Evolutionary conservation across 2,797 vertebrate genomes (phyloP), one percentile per base, ranked within the genome.

Genomic region (Enteromius radiatus): DNA sequence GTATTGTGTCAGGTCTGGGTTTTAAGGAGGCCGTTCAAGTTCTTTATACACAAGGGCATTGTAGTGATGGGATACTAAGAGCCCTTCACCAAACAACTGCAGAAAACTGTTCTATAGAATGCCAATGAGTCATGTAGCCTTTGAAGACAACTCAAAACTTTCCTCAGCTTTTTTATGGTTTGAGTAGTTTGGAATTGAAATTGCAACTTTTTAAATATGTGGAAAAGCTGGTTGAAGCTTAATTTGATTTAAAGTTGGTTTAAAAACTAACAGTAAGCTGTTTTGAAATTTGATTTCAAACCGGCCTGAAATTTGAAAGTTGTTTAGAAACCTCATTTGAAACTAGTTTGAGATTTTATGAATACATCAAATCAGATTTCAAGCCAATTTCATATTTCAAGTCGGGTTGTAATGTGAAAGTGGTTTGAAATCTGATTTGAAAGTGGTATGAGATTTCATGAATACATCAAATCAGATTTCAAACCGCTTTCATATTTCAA

Each of bases 21-120:
- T 64, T 64, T 64, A 17, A 47, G 41, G 15, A 77, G 76, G 73
- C 15, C n/a, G 15, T 38, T 26, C 1, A 76, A 61, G 73, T 76
- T 76, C 36, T 41, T 76, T 59, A 26, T 59, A 41, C 73, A 76
- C n/a, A 26, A 36, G 8, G 52, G 14, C 15, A 28, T 19, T 61
- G 54, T 31, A 31, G 45, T 49, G 45, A 21, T 6, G 45, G 26
- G n/a, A 41, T 15, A 26, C n/a, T 26, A 9, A 61, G 59, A 76
- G 59, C 8, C 33, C 33, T 59, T 59, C 43, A 10, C 31, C 12
- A 74, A 54, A 74, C 11, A 33, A 19, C n/a, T n/a, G 11, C 10
- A 23, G 31, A 3, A 52, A 74, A 54, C 21, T 36, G 3, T 52
- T n/a, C 19, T 14, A 33, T 54, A 54, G 21, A 14, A 36, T 10